Evolutionary conservation across 92 coral and sea anemone genomes (phyloP).

Genomic region (Phenganax subtilis): DNA sequence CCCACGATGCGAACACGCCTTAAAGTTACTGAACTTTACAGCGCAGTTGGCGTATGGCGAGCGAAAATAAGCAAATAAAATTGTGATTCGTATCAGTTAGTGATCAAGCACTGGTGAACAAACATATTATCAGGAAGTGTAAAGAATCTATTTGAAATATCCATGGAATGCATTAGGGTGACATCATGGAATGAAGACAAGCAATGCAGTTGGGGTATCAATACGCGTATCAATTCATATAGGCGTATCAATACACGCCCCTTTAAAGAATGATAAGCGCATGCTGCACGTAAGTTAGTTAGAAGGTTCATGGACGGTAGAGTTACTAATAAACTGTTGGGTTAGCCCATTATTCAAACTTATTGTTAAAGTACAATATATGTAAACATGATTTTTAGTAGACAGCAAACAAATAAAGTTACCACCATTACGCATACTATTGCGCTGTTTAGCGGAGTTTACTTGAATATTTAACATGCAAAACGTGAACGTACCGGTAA

Average conservation of each 20-base stretch:
- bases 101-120: background rate
- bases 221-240: too few relatives aligned
- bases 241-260: too few relatives aligned
- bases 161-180: conserved; percentile 4
- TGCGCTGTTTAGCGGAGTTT: background rate
- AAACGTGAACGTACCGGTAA: background rate
- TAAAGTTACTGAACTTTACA: background rate
- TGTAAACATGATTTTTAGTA: too few relatives aligned
- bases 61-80: conserved; percentile 1
- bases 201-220: background rate
- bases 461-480: background rate
- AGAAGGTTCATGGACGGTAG: too few relatives aligned
- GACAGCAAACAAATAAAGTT: too few relatives aligned
- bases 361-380: too few relatives aligned
- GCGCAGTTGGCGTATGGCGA: conserved; percentile 13
- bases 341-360: too few relatives aligned
- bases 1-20: conserved; percentile 25
- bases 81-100: conserved; percentile 4
- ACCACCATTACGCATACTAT: too few relatives aligned
- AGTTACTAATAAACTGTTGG: too few relatives aligned
- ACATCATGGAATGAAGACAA: conserved; percentile 19
- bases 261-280: too few relatives aligned
- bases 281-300: too few relatives aligned
- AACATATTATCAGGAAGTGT: background rate
- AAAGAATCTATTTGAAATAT: background rate